Evolutionary conservation across 1,140 invertebrate genomes (phyloP).

Genomic region (Listronotus oregonensis): DNA sequence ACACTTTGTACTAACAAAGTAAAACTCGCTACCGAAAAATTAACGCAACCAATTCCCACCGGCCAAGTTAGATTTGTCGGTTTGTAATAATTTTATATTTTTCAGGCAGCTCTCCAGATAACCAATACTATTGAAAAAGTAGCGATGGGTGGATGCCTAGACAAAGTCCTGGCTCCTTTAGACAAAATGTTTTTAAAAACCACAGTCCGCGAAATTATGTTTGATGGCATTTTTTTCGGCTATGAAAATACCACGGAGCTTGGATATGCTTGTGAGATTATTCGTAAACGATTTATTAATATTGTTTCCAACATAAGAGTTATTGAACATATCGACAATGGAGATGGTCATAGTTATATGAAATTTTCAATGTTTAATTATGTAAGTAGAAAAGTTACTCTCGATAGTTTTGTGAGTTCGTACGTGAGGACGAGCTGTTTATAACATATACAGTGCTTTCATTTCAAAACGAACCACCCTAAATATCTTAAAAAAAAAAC

Average conservation of each 20-base stretch:
- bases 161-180: constrained; percentile 25
- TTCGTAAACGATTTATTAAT: constrained; percentile 16
- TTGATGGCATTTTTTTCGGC: constrained; percentile 38
- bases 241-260: constrained; percentile 5
- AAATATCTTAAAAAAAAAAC: too few relatives aligned
- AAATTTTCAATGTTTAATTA: constrained; percentile 61
- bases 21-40: too few relatives aligned
- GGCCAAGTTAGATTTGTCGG: too few relatives aligned
- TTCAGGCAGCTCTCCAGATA: constrained; percentile 30
- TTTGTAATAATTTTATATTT: too few relatives aligned
- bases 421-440: too few relatives aligned
- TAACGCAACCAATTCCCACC: too few relatives aligned
- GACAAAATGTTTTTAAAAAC: constrained; percentile 32
- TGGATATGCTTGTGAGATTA: constrained; percentile 32
- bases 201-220: constrained; percentile 32
- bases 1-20: too few relatives aligned
- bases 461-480: too few relatives aligned
- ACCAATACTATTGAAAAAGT: constrained; percentile 26
- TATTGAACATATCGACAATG: constrained; percentile 23
- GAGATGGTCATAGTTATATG: constrained; percentile 10
- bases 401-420: too few relatives aligned
- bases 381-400: too few relatives aligned
- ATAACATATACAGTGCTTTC: too few relatives aligned
- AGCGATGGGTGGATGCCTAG: constrained; percentile 30
- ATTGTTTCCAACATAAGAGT: constrained; percentile 28